phyloP scores from a whole-genome alignment of 2,888 invertebrate species.

The Cataglyphis rosenhaueri region DNA sequence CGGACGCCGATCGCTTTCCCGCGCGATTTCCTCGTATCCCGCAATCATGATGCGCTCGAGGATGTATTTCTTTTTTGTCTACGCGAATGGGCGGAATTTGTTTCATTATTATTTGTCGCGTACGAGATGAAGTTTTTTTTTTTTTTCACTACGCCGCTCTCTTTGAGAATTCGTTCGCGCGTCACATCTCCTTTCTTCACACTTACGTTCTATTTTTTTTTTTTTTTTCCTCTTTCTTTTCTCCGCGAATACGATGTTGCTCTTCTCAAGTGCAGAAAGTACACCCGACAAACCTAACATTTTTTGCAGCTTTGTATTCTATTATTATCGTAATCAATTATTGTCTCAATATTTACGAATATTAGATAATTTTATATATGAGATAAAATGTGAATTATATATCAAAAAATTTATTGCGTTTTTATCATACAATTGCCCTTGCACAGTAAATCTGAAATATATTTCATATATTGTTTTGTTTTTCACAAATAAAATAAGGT shows the following conservation, averaged over 20 bases:
- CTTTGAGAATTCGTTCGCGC: not conserved
- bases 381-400: constrained; percentile 18
- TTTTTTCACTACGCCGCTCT: not conserved
- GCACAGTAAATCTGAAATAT: constrained; percentile 29
- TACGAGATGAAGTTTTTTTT: not conserved
- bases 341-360: not conserved
- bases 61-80: constrained; percentile 1
- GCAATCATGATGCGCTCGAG: not conserved
- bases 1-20: not conserved
- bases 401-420: constrained; percentile 20
- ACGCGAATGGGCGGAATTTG: not conserved
- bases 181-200: not conserved
- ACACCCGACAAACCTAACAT: not conserved
- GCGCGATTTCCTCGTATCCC: not conserved
- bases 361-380: not conserved
- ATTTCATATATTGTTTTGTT: constrained; percentile 15
- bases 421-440: constrained; percentile 13
- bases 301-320: constrained; percentile 7
- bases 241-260: not conserved
- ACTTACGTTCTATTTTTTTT: constrained; percentile 3
- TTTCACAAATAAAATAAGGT: constrained; percentile 34
- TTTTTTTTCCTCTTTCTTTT: not conserved
- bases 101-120: not conserved
- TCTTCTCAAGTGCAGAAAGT: not conserved
- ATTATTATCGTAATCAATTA: not conserved